Base-by-base conservation (phyloP, 2,113 vertebrate genomes). In the Phalacrocorax aristotelis region DNA sequence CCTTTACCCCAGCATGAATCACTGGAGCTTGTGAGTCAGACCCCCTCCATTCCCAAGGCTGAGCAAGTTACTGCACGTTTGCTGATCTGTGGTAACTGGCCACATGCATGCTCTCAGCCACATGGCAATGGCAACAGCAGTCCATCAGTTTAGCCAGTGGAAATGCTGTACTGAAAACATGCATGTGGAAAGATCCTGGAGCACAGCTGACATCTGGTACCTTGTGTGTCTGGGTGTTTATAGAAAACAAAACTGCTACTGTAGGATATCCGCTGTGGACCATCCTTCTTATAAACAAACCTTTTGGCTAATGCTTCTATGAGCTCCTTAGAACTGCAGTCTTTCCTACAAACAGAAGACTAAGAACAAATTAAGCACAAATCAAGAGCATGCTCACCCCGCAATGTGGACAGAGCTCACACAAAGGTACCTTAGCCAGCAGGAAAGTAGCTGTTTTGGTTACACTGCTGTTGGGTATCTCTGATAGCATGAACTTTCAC, bases 1-100 rank as follows among this genome's bases (percentile, higher is more conserved):
- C 52, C 89, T 85, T 79, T 93, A 90, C 44, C 96, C 90, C 95
- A 90, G 90, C 2, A 13, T 96, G 96, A 97, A 96, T 97, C 96
- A 96, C 78, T 70, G 78, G 85, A 92, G 87, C 49, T 46, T 36
- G 82, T 97, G 96, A 96, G 87, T 97, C 96, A 96, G 93, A 69
- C 30, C 78, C 91, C 82, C 78, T 88, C 27, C 2, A 5, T 93
- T 91, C 82, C 91, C 91, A 61, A 69, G 58, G 74, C 87, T 36
- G 44, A 80, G 75, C 96, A 48, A 91, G 96, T 74, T 58, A 0
- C 90, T 61, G 90, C 95, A 90, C 0, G 27, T 14, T 91, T 3
- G 7, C 83, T 4, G 5, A 27, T 52, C 48, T 7, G 0, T 58
- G 68, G 79, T 82, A 82, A 34, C 64, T 68, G 83, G 90, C 94